These are phyloP conservation scores for Neogobius melanostomus DNA, from an alignment of 2,113 vertebrate species.

Conservation along the genomic window DNA sequence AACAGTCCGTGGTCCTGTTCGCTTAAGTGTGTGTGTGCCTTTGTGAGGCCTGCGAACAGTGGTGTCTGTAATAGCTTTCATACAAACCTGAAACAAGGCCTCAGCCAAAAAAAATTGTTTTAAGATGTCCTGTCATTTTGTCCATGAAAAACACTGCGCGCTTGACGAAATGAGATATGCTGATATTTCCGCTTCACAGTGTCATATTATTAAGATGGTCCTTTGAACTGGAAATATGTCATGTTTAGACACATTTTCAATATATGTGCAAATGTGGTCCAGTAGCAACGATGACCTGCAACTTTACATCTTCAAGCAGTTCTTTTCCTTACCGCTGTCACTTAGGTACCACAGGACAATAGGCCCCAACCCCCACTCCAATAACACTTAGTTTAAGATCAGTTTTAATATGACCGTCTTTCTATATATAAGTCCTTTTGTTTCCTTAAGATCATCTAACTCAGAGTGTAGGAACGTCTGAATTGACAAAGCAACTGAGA, in stretches of 20 bases:
- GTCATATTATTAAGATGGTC: neutral
- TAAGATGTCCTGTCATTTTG: neutral
- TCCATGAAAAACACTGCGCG: neutral
- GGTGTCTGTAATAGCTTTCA: neutral
- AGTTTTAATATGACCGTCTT: too few species aligned
- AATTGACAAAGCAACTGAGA: too few species aligned
- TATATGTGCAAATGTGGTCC: too few species aligned
- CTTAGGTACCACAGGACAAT: too few species aligned
- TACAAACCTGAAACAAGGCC: neutral
- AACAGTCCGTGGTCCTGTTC: constrained; percentile 9
- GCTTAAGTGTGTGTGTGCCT: neutral
- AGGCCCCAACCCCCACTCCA: too few species aligned
- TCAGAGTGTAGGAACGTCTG: too few species aligned
- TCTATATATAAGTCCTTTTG: too few species aligned
- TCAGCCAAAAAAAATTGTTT: neutral
- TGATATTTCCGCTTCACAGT: neutral
- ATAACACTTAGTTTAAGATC: too few species aligned
- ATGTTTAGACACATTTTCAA: neutral
- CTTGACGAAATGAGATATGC: neutral
- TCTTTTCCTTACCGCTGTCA: too few species aligned
- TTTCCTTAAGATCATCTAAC: too few species aligned
- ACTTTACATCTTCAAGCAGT: too few species aligned
- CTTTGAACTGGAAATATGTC: neutral
- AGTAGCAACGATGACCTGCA: too few species aligned
- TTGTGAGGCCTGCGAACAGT: neutral